A percentile compares a stretch with the other conserved stretches of the same genome.
Conservation (phyloP, 2,797 vertebrate species). For the Geotrypetes seraphini region DNA sequence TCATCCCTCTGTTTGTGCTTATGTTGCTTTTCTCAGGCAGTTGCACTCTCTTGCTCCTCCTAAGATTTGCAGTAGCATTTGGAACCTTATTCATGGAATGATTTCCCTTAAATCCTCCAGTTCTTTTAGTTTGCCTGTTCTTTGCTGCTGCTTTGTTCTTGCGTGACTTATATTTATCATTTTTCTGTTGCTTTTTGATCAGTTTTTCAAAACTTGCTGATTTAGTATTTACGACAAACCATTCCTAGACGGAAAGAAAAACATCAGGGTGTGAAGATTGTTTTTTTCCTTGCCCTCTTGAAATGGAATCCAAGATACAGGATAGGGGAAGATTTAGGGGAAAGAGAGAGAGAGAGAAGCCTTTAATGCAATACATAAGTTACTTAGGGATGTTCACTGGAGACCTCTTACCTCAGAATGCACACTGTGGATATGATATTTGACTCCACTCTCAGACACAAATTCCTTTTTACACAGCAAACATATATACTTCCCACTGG, state of each 20-base stretch:
- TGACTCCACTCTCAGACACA: conserved; percentile 88
- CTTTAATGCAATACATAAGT: neutral
- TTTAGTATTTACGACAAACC: conserved; percentile 79
- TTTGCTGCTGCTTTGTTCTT: conserved; percentile 50
- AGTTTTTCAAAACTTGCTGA: conserved; percentile 76
- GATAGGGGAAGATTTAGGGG: neutral
- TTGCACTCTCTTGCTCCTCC: too few species aligned
- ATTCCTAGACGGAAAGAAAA: conserved; percentile 64
- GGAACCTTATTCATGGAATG: too few species aligned
- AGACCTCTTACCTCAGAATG: conserved; percentile 73
- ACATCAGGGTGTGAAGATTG: neutral
- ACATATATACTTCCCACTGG: conserved; percentile 86
- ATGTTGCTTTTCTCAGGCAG: too few species aligned
- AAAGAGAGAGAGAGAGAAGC: neutral
- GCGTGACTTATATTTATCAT: conserved; percentile 39
- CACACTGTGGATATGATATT: conserved; percentile 91
- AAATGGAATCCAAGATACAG: neutral
- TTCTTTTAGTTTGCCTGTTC: too few species aligned
- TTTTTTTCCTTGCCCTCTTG: too few species aligned
- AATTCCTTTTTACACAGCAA: conserved; percentile 90
- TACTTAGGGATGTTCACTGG: too few species aligned
- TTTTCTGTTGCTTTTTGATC: conserved; percentile 66
- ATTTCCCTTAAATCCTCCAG: too few species aligned
- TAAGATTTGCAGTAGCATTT: too few species aligned
- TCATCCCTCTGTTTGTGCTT: too few species aligned